Conservation (phyloP, 2,888 invertebrate genomes). For the Pseudanteris insignis region DNA sequence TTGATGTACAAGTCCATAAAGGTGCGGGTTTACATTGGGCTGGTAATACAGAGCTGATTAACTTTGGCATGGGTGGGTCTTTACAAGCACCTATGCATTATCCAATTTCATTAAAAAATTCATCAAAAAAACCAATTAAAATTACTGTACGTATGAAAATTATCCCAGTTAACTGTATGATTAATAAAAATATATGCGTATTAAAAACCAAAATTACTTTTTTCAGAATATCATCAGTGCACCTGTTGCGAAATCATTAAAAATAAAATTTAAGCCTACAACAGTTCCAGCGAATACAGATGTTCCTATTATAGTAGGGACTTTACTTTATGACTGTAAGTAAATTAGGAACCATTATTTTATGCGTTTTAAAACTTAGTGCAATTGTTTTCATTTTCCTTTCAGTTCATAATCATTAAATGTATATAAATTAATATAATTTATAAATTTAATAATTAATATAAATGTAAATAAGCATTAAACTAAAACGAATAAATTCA, state of each 20-base stretch:
- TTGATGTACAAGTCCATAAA: conserved; percentile 81
- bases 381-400: no score
- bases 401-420: no score
- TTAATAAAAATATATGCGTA: no score
- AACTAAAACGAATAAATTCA: no score
- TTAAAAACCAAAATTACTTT: conserved; percentile 2
- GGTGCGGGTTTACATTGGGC: conserved; percentile 80
- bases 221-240: conserved; percentile 69
- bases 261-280: conserved; percentile 74
- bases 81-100: conserved; percentile 73
- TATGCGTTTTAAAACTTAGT: no score
- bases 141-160: conserved; percentile 69
- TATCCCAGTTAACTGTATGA: not conserved
- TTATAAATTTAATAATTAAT: no score
- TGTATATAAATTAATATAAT: no score
- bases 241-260: conserved; percentile 74
- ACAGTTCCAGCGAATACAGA: conserved; percentile 74
- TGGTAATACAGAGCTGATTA: conserved; percentile 75
- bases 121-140: conserved; percentile 74
- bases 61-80: conserved; percentile 84
- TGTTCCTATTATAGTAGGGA: conserved; percentile 73
- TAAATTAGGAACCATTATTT: no score
- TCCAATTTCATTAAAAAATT: conserved; percentile 75
- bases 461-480: no score
- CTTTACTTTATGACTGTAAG: conserved; percentile 78